Evolutionary conservation across 2,888 invertebrate species (phyloP).

Genomic region (Ernsta delagoae): DNA sequence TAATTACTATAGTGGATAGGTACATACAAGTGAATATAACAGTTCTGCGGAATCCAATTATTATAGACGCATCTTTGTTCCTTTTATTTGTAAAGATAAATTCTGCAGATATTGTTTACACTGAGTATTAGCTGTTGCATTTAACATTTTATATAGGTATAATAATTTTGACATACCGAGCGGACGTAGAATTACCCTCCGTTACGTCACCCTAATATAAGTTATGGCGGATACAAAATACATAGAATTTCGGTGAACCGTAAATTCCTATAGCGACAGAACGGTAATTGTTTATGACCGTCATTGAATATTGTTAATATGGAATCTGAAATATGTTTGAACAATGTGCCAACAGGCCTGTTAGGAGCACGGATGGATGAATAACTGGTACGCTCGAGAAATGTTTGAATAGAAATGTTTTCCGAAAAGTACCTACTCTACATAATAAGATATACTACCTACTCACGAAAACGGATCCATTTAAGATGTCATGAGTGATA

Average conservation of each 20-base stretch:
- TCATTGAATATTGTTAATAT: conserved; percentile 28
- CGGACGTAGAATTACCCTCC: no score
- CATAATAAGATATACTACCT: not conserved
- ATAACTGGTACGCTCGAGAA: not conserved
- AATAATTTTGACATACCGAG: no score
- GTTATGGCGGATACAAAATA: conserved; percentile 36
- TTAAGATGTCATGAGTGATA: not conserved
- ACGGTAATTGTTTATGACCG: conserved; percentile 40
- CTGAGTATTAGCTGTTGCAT: no score
- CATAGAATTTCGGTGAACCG: conserved; percentile 36
- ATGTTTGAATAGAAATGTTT: conserved; percentile 19
- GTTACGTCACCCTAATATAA: conserved; percentile 19
- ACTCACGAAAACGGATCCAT: not conserved
- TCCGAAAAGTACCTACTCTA: not conserved
- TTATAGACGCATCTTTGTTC: no score
- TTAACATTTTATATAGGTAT: no score
- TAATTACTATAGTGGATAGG: no score
- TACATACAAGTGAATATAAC: no score
- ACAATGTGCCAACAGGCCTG: conserved; percentile 14
- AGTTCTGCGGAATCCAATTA: not conserved
- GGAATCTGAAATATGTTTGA: conserved; percentile 22
- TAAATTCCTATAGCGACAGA: conserved; percentile 35
- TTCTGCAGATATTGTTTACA: no score
- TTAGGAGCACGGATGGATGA: conserved; percentile 16
- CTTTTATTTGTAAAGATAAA: no score